Base-by-base conservation (phyloP, 1,140 invertebrate species). In the Scaptomyza montana region DNA sequence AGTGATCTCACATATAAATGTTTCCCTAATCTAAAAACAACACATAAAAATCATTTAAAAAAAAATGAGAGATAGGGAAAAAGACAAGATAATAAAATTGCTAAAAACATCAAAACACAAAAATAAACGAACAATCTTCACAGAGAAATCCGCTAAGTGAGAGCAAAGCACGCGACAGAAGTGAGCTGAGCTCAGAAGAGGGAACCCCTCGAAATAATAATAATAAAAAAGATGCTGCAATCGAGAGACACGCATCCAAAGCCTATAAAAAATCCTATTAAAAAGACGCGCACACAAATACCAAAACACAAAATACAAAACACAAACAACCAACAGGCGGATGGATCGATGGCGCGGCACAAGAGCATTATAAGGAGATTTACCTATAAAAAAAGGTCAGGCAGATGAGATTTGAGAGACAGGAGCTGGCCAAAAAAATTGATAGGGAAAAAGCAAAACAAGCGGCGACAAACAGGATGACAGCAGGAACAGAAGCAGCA, bases 191-290 rank as follows among this genome's bases (percentile, higher is more conserved):
- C 49, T 45, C 16, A 39, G 61, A 21, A 16, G 19, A 61, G 8
- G 36, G 36, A 55, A 61, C 53, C 55, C 64, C 54, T 65, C 41
- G 10, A 33, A 46, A 36, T 3, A 28, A 41, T 43, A 53, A 46
- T 28, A 8, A 19, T 67, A 60, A 56, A 57, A 64, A 77, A 78
- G 68, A 87, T 68, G 70, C 61, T 64, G 62, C 53, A 57, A 56
- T 21, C 51, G 62, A 64, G 13, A 71, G 33, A 36, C 62, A 70
- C 64, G 47, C 33, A 45, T 12, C 64, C 12, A 66, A 50, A 68
- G 70, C 66, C 72, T 77, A 87, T 82, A 74, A 74, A 87, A 87
- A 87, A 87, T 89, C 78, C 79, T 82, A 87, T 89, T 86, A 76
- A 86, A 80, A 79, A 81, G 67, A 86, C 66, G 57, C 53, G 75